Conservation (phyloP, 2,113 vertebrate species). For the Ranitomeya imitator region DNA sequence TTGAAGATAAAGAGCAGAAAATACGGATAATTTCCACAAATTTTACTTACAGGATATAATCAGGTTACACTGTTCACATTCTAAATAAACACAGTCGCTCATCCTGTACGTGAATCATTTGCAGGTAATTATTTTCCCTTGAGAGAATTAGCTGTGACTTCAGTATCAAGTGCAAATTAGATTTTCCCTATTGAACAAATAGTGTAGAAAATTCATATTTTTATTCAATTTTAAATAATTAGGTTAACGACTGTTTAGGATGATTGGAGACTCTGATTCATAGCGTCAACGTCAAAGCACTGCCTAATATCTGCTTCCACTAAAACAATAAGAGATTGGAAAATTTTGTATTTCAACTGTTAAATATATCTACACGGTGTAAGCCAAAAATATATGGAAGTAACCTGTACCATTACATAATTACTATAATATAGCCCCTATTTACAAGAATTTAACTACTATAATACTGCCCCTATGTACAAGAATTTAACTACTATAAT, state of each 20-base stretch:
- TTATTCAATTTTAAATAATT: slow-evolving; percentile 34
- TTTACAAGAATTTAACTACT: not conserved
- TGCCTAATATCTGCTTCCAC: not conserved
- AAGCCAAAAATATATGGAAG: too few species aligned
- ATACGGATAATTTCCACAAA: not conserved
- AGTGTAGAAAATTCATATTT: not conserved
- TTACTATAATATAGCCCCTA: not conserved
- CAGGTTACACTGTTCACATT: not conserved
- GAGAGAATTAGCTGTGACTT: not conserved
- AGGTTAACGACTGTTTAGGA: slow-evolving; percentile 27
- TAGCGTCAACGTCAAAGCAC: not conserved
- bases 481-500: not conserved
- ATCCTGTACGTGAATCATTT: not conserved
- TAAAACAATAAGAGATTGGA: not conserved
- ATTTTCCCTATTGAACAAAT: slow-evolving; percentile 28
- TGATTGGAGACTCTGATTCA: not conserved
- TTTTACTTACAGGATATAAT: not conserved
- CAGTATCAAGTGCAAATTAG: slow-evolving; percentile 16
- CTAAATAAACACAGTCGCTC: not conserved
- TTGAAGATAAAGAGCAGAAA: not conserved
- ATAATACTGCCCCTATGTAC: not conserved
- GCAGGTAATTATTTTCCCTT: slow-evolving; percentile 26
- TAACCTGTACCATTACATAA: not conserved
- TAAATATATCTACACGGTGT: too few species aligned
- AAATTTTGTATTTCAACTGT: not conserved